A percentile compares a stretch with the other conserved stretches of the same genome.
phyloP scores from a whole-genome alignment of 2,797 vertebrate genomes.

The Tachyglossus aculeatus region DNA sequence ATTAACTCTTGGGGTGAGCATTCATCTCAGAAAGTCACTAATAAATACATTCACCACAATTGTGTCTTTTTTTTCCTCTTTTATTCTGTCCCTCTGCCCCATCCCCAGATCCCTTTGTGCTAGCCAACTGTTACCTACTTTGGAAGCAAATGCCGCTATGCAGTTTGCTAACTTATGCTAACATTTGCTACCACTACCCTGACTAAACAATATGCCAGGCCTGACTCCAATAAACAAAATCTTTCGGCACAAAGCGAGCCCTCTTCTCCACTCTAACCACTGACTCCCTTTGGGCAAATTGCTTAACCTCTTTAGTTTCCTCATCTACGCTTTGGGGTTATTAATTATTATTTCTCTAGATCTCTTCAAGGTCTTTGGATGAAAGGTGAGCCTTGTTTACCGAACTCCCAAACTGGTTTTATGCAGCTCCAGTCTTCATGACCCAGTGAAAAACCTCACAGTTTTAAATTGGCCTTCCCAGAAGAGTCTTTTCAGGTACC shows the following conservation, averaged over 20 bases:
- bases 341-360: too few relatives aligned
- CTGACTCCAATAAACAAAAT: constrained; percentile 44
- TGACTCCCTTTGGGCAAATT: constrained; percentile 26
- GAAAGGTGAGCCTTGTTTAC: constrained; percentile 27
- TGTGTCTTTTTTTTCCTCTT: not conserved
- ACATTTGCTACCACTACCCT: constrained; percentile 28
- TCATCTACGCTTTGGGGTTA: constrained; percentile 7
- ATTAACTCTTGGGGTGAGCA: constrained; percentile 47
- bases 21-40: constrained; percentile 49
- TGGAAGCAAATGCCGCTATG: constrained; percentile 29
- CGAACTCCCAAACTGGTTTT: not conserved
- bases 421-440: not conserved
- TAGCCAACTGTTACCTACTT: constrained; percentile 14
- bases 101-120: constrained; percentile 20
- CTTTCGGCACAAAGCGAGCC: constrained; percentile 6
- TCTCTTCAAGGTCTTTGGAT: constrained; percentile 17
- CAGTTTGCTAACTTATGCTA: constrained; percentile 41
- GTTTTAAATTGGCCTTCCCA: not conserved
- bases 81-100: constrained; percentile 13
- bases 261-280: constrained; percentile 12
- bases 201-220: constrained; percentile 25
- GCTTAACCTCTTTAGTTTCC: constrained; percentile 21
- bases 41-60: constrained; percentile 49
- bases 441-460: not conserved
- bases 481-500: not conserved